Conservation (phyloP, 2,888 invertebrate genomes). For the Drosophila hawaiiensis region DNA sequence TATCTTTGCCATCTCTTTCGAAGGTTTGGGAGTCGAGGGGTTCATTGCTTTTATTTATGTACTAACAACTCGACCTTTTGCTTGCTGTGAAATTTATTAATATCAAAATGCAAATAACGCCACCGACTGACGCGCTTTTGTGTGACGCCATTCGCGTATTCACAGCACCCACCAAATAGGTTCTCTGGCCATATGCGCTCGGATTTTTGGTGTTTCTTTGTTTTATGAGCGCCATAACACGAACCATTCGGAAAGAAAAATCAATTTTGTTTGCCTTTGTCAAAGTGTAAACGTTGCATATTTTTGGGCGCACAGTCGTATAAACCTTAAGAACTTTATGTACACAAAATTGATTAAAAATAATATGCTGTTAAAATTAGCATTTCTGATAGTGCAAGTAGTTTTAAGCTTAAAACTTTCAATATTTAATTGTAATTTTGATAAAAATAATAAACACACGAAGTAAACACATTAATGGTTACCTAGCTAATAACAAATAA, state of each 20-base stretch:
- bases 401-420: neutral
- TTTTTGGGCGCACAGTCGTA: slow-evolving; percentile 22
- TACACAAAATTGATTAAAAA: slow-evolving; percentile 8
- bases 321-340: neutral
- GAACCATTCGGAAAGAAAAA: slow-evolving; percentile 44
- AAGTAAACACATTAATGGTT: neutral
- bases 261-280: slow-evolving; percentile 52
- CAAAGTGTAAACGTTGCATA: slow-evolving; percentile 65
- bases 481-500: neutral
- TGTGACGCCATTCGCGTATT: slow-evolving; percentile 10
- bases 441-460: neutral
- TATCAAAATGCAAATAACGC: slow-evolving; percentile 74
- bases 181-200: slow-evolving; percentile 13
- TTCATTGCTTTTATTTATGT: slow-evolving; percentile 30
- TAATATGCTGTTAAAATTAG: neutral
- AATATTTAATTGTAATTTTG: neutral
- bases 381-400: neutral
- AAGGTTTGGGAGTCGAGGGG: neutral
- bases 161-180: slow-evolving; percentile 7
- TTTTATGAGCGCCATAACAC: slow-evolving; percentile 59
- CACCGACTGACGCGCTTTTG: slow-evolving; percentile 45
- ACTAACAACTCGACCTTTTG: slow-evolving; percentile 42
- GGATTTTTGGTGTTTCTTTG: slow-evolving; percentile 23
- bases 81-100: slow-evolving; percentile 70
- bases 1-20: slow-evolving; percentile 8